These are phyloP conservation scores for Sitta carolinensis DNA, from an alignment of 2,797 vertebrate genomes.

Conservation along the genomic window DNA sequence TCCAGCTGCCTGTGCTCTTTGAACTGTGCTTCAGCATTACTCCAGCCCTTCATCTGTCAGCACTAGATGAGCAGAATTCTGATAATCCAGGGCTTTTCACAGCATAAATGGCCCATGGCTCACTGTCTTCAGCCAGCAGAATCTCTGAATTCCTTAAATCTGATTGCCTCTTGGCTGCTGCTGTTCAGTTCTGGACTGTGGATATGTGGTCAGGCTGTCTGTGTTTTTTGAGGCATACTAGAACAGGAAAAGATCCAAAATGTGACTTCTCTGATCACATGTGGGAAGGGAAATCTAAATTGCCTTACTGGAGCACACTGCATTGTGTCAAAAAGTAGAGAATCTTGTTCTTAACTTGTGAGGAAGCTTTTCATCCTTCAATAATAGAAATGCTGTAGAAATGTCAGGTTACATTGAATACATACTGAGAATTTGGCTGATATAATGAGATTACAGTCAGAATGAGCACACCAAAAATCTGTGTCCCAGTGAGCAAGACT, in stretches of 20 bases:
- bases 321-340: not conserved
- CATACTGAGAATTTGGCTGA: not conserved
- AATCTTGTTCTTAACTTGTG: not conserved
- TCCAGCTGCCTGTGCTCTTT: not conserved
- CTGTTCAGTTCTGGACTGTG: not conserved
- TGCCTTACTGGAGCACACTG: not conserved
- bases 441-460: not conserved
- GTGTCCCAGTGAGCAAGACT: not conserved
- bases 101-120: not conserved
- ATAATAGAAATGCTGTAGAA: not conserved
- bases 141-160: not conserved
- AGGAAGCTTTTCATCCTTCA: not conserved
- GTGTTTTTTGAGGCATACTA: not conserved
- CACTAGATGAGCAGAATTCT: not conserved
- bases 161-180: not conserved
- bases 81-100: not conserved
- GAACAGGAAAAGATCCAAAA: not conserved
- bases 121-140: not conserved
- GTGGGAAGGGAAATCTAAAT: not conserved
- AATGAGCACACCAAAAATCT: not conserved
- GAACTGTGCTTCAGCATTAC: not conserved
- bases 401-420: not conserved
- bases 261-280: not conserved
- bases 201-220: not conserved
- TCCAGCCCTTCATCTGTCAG: not conserved